Evolutionary conservation across 1,140 invertebrate species (phyloP), one percentile per base, ranked within the genome.

Genomic region (Globodera ellingtonae): DNA sequence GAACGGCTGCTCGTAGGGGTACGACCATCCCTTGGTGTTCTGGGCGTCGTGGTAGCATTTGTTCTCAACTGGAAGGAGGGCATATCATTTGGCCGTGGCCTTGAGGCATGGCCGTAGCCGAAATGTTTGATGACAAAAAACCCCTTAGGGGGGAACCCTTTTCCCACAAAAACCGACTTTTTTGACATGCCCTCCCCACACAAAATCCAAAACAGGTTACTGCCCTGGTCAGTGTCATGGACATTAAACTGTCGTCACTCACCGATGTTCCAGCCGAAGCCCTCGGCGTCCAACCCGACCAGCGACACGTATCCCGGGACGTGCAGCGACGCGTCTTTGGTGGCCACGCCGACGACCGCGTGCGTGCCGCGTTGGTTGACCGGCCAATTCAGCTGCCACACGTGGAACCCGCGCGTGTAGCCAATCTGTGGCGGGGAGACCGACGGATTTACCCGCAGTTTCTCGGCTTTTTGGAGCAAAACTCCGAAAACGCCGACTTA

Each of bases 341-440:
- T 98, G 59, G 95, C 95, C 8, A 98, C 96, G 46, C 97, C 97
- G n/a, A 98, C 95, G 7, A 98, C 96, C 4, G 97, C 96, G 90
- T 99, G 97, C 75, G 97, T 98, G 75, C 97, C 97, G 80, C 97
- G 92, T 91, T 98, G 96, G 89, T 95, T 91, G 85, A 94, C 95
- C 35, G 97, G 97, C 97, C 97, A 99, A 89, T 96, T 95, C 0
- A 99, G 94, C 91, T 99, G 96, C 96, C 97, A 98, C 5, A 95
- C 94, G 91, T 99, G 97, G 84, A 97, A 84, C n/a, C 83, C 83
- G 3, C 81, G 79, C 4, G 84, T 50, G 46, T 80, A 83, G 8
- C 83, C 83, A 15, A 83, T 50, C 82, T 83, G 52, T n/a, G 76
- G 46, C 18, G 15, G 6, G 13, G 15, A 15, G 10, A 47, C 9